Evolutionary conservation across 2,113 vertebrate genomes (phyloP), one percentile per base, ranked within the genome.

Genomic region (Cynopterus brachyotis): DNA sequence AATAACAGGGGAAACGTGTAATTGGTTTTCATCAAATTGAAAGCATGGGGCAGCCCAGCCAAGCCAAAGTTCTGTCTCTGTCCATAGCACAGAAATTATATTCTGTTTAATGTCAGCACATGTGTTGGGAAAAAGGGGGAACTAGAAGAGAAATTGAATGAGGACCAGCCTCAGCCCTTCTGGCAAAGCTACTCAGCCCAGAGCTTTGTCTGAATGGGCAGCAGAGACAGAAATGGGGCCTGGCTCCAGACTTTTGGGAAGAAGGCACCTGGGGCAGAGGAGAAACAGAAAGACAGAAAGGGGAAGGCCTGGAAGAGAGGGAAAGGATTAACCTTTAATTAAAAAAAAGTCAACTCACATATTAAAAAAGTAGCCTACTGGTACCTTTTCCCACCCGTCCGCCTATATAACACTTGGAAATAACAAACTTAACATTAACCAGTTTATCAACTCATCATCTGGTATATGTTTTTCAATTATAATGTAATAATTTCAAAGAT

Each of bases 1-100:
- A 97, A 96, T 92, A 97, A 96, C 96, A 97, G 30, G 85, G 84
- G 95, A 96, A 96, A 86, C 57, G 80, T 88, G 76, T 92, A 92
- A 92, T 91, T 94, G 91, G 70, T 90, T 95, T 78, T 94, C 92
- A 87, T 92, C 96, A 92, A 26, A 93, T 32, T 37, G 67, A 96
- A 96, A 95, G 70, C 32, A 1, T 70, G 60, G 60, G 88, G 59
- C 90, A 85, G 92, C 72, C 69, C 37, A 2, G 78, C 72, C 20
- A 9, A 85, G 57, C 78, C 3, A 0, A 72, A 78, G 73, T 80
- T 83, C 73, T 67, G 40, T 73, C 70, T 94, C 88, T 64, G 57
- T 35, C 55, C 9, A 1, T 32, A 70, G 55, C 47, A 80, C 82
- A 92, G 94, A 93, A 96, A 84, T 73, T 62, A 57, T 76, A 72